Evolutionary conservation across 2,797 vertebrate genomes (phyloP), one percentile per base, ranked within the genome.

Genomic region (Aselliscus stoliczkanus): DNA sequence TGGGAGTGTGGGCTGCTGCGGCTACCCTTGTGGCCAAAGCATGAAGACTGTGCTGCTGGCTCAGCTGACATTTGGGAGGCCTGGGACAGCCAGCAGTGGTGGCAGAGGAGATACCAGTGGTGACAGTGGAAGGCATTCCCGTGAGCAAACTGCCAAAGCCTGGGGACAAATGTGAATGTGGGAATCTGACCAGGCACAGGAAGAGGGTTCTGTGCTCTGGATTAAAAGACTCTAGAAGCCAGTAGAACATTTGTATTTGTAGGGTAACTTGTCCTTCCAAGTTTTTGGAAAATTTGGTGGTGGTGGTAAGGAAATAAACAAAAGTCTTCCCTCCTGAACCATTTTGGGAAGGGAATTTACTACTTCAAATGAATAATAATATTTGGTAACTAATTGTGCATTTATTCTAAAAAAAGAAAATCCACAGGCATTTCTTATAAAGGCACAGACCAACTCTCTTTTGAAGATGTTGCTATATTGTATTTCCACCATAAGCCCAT

Each of bases 301-400:
- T 70, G 42, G 25, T 29, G 56, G 34, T 67, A 58, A 52, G 39
- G 47, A 87, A 91, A 90, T 12, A 72, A 60, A 95, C 31, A 18
- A 58, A 56, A 52, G 9, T 58, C 58, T 73, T 60, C 54, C 13
- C 54, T 72, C 17, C 12, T 29, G 31, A 56, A 56, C 44, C 80
- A 7, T 52, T 92, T 81, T 44, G 54, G 27, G 54, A 80, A 87
- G 11, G 12, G 5, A 50, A 8, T 72, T 83, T 70, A 29, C 13
- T 44, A 29, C 56, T 93, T 89, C 54, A 54, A 87, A 27, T 12
- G 84, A 54, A 88, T 72, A 72, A 89, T 37, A 47, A 50, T 50
- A 42, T 39, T 69, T 87, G 80, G 12, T 62, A 88, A 81, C 27
- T 76, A 62, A 62, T 0, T 44, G 8, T 62, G 37, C 6, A 62